Conservation (phyloP, 2,888 invertebrate species). For the Lapara coniferarum region DNA sequence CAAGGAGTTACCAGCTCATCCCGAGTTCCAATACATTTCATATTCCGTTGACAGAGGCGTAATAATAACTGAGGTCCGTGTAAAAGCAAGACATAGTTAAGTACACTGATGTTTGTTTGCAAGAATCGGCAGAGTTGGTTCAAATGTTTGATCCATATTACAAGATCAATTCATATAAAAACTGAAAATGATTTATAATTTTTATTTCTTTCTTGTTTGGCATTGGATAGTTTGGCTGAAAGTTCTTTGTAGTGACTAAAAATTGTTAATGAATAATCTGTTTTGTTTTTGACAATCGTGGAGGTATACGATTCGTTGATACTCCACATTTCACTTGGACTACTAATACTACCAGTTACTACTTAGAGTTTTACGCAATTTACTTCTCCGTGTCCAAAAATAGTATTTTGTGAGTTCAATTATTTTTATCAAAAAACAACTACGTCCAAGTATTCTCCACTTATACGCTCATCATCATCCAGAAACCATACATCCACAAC, state of each 20-base stretch:
- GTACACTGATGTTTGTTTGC: slow-evolving; percentile 44
- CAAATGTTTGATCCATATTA: neutral
- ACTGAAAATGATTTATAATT: too few relatives aligned
- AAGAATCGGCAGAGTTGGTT: slow-evolving; percentile 43
- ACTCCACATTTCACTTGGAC: too few relatives aligned
- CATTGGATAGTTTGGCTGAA: neutral
- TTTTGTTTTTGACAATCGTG: too few relatives aligned
- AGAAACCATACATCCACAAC: slow-evolving; percentile 50
- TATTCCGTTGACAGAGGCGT: slow-evolving; percentile 84
- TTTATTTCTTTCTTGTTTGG: neutral
- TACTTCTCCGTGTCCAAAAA: too few relatives aligned
- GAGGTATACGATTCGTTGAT: too few relatives aligned
- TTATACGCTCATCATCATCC: slow-evolving; percentile 40
- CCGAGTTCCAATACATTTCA: slow-evolving; percentile 82
- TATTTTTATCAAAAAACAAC: neutral
- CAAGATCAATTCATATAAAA: too few relatives aligned
- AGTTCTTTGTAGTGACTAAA: neutral
- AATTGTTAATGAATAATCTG: too few relatives aligned
- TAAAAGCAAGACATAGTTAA: slow-evolving; percentile 78
- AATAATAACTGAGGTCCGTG: slow-evolving; percentile 79
- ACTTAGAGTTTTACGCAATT: too few relatives aligned
- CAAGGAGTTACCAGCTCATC: slow-evolving; percentile 77
- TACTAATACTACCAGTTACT: too few relatives aligned
- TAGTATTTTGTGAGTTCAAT: too few relatives aligned
- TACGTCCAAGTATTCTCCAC: neutral